phyloP scores from a whole-genome alignment of 2,888 invertebrate genomes.

The Oscheius onirici region DNA sequence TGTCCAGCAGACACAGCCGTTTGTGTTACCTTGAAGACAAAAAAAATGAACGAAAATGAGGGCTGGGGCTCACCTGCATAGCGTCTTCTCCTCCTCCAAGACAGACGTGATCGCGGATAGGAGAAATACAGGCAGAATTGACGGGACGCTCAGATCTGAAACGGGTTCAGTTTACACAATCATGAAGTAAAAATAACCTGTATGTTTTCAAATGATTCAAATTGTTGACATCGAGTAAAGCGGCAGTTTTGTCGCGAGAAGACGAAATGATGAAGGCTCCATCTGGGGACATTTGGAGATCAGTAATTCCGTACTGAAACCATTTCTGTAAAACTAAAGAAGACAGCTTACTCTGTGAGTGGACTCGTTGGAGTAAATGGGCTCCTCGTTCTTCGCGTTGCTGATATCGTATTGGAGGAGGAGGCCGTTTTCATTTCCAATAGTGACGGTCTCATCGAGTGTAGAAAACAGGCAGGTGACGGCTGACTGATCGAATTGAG shows the following conservation, averaged over 20 bases:
- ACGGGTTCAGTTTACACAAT: too few species aligned
- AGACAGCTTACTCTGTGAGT: slow-evolving; percentile 44
- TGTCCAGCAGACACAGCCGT: slow-evolving; percentile 92
- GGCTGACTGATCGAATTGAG: slow-evolving; percentile 56
- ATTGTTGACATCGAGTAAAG: slow-evolving; percentile 83
- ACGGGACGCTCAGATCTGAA: slow-evolving; percentile 86
- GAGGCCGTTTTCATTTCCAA: slow-evolving; percentile 56
- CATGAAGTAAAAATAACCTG: slow-evolving; percentile 77
- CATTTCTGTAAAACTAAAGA: not conserved
- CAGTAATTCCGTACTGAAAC: slow-evolving; percentile 80
- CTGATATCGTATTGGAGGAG: slow-evolving; percentile 91
- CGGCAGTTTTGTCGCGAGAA: slow-evolving; percentile 94
- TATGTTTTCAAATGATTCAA: slow-evolving; percentile 90
- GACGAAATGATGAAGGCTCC: slow-evolving; percentile 86
- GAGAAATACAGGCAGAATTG: slow-evolving; percentile 96
- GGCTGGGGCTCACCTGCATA: slow-evolving; percentile 83
- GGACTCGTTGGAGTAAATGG: slow-evolving; percentile 75
- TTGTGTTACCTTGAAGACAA: slow-evolving; percentile 78
- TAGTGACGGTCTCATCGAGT: slow-evolving; percentile 80
- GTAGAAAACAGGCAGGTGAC: slow-evolving; percentile 83
- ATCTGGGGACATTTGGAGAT: slow-evolving; percentile 87
- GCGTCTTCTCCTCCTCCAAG: slow-evolving; percentile 99
- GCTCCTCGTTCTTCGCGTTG: slow-evolving; percentile 67
- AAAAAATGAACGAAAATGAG: not conserved
- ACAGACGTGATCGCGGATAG: slow-evolving; percentile 90